Conservation (phyloP, 2,113 vertebrate genomes). For the Ictalurus punctatus region DNA sequence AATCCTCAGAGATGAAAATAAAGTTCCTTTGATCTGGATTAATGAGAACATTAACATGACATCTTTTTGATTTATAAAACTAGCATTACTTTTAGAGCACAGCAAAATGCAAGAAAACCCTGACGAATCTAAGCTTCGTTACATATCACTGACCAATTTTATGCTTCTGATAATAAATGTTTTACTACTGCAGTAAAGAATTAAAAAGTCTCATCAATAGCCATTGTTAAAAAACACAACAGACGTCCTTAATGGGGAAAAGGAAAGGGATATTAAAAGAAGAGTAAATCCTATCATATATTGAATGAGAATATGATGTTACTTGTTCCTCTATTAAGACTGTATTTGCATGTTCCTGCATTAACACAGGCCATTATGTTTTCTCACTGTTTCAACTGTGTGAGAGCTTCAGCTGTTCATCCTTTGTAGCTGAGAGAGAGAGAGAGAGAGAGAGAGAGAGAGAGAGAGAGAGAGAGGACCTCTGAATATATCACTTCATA, state of each 20-base stretch:
- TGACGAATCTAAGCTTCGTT: background rate
- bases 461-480: background rate
- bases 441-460: background rate
- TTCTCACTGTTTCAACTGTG: background rate
- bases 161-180: slow-evolving; percentile 28
- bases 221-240: background rate
- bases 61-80: slow-evolving; percentile 5
- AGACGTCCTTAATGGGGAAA: background rate
- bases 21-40: background rate
- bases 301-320: background rate
- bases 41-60: background rate
- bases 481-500: slow-evolving; percentile 19
- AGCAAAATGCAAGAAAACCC: background rate
- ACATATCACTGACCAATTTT: slow-evolving; percentile 15
- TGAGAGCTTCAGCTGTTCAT: background rate
- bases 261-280: background rate
- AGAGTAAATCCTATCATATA: slow-evolving; percentile 30
- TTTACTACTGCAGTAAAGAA: slow-evolving; percentile 14
- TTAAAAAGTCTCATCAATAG: slow-evolving; percentile 3
- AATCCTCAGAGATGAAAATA: background rate
- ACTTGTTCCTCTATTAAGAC: slow-evolving; percentile 24
- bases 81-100: background rate
- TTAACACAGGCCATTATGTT: background rate
- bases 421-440: background rate
- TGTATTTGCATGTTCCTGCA: slow-evolving; percentile 9